phyloP scores from a whole-genome alignment of 2,888 invertebrate species.

The Cephalotes varians region DNA sequence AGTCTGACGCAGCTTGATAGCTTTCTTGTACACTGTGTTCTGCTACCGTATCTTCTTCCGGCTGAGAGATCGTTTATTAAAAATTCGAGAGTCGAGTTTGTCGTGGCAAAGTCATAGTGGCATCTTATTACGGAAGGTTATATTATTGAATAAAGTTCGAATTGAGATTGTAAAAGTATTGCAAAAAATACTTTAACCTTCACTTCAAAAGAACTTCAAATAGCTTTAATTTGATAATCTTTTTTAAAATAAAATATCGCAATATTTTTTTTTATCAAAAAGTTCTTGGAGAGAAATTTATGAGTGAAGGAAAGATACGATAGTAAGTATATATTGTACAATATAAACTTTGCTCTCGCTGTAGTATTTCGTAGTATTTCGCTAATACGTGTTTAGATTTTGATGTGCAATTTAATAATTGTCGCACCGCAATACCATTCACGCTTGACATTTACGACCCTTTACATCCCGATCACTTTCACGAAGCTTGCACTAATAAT shows the following conservation, averaged over 20 bases:
- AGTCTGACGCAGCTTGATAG: constrained; percentile 43
- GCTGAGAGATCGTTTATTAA: neutral
- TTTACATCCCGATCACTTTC: constrained; percentile 33
- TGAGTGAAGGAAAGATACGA: constrained; percentile 9
- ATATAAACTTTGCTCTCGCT: constrained; percentile 4
- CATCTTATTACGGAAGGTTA: neutral
- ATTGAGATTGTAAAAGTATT: neutral
- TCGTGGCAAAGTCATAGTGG: neutral
- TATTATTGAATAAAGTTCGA: neutral
- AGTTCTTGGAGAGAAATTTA: constrained; percentile 5
- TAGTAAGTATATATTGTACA: constrained; percentile 6
- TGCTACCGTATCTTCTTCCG: constrained; percentile 18
- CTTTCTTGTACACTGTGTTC: constrained; percentile 21
- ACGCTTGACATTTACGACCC: constrained; percentile 31
- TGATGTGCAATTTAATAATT: constrained; percentile 41
- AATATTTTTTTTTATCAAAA: neutral
- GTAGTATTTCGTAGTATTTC: constrained; percentile 8
- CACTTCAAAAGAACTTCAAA: neutral
- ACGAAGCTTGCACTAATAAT: constrained; percentile 62
- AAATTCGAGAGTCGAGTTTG: neutral
- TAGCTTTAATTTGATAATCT: neutral
- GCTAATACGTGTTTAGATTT: constrained; percentile 34
- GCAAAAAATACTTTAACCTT: neutral
- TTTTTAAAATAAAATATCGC: neutral
- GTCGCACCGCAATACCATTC: constrained; percentile 27